These are phyloP conservation scores for Adelphocoris suturalis DNA, from an alignment of 2,888 invertebrate species.

Conservation along the genomic window DNA sequence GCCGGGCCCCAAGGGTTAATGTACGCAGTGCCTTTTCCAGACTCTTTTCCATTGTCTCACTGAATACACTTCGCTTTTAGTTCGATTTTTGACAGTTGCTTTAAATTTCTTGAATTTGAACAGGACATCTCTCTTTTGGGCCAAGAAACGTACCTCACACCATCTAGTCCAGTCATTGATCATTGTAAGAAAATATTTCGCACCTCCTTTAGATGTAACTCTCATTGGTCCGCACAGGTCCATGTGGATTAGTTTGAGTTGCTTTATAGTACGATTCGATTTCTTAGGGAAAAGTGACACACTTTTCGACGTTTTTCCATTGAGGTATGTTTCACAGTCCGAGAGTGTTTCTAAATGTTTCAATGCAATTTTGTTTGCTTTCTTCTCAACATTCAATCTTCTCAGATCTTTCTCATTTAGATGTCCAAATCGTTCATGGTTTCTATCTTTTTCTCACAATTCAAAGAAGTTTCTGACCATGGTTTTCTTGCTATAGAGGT, in stretches of 20 bases:
- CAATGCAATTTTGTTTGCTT: neutral
- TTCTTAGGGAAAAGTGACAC: slow-evolving; percentile 34
- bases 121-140: too few species aligned
- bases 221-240: too few species aligned
- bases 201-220: slow-evolving; percentile 17
- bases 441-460: neutral
- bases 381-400: neutral
- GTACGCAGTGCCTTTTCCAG: too few species aligned
- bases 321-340: neutral
- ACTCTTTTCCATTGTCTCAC: too few species aligned
- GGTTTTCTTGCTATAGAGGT: neutral
- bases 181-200: slow-evolving; percentile 42
- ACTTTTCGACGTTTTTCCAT: slow-evolving; percentile 33
- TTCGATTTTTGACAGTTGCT: too few species aligned
- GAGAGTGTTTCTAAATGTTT: too few species aligned
- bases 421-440: slow-evolving; percentile 32
- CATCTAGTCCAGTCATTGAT: slow-evolving; percentile 68
- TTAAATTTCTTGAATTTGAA: too few species aligned
- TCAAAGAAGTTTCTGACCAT: too few species aligned
- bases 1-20: too few species aligned
- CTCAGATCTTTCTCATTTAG: slow-evolving; percentile 6
- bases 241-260: slow-evolving; percentile 40
- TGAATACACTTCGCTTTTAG: too few species aligned
- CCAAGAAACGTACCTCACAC: slow-evolving; percentile 75
- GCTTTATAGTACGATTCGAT: slow-evolving; percentile 52